Base-by-base conservation (phyloP, 2,888 invertebrate species). In the Sussaba pulchella region DNA sequence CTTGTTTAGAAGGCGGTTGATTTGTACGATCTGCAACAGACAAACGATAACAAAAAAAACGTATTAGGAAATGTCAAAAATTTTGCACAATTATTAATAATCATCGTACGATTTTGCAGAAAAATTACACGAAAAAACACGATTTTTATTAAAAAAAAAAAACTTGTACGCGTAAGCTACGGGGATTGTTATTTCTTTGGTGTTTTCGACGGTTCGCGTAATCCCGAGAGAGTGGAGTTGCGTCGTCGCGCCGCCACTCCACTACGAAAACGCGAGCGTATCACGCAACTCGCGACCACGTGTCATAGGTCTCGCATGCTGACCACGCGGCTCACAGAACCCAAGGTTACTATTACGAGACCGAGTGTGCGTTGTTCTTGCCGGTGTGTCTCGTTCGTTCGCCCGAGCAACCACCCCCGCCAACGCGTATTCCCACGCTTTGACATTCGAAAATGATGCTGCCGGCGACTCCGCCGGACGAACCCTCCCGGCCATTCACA, bases 1-100 rank as follows among this genome's bases (percentile, higher is more conserved):
- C 92, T 92, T 92, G 90, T 91, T 31, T 92, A 88, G 92, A 92
- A 92, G 92, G 92, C 92, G 91, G 89, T 92, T 91, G 90, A 92
- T 92, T 92, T 92, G 92, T 92, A 92, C 92, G 92, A 92, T 92
- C 92, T 92, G 92, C 77, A 92, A 92, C 90, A 89, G 59, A 84
- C 76, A 75, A 74, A 81, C 36, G 74, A 79, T 57, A n/a, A n/a
- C n/a, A n/a, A n/a, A n/a, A 67, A 78, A 66, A 59, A 36, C n/a
- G 41, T 5, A 10, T 82, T 83, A 80, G 76, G 61, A 78, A 61
- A 70, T 67, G n/a, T n/a, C n/a, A n/a, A n/a, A n/a, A n/a, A n/a
- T n/a, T n/a, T n/a, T n/a, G n/a, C n/a, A n/a, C n/a, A n/a, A n/a
- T n/a, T n/a, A n/a, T n/a, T n/a, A n/a, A n/a, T n/a, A n/a, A n/a